Conservation (phyloP, 2,888 invertebrate genomes). For the Hydriomena furcata region DNA sequence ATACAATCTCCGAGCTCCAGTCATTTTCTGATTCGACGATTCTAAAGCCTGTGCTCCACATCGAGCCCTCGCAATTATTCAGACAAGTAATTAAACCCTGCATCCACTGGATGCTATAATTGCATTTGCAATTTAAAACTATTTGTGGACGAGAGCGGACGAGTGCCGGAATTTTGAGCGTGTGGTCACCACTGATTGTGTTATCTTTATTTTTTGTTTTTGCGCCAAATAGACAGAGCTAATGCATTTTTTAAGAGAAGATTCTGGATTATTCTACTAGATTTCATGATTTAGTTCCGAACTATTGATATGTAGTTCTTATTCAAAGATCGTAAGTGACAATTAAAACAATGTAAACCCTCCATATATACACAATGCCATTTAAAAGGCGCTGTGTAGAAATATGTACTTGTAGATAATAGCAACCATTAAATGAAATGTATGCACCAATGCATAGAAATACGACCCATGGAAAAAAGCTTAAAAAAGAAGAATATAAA, state of each 20-base stretch:
- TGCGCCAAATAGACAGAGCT: neutral
- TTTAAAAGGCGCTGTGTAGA: too few species aligned
- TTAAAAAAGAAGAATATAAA: too few species aligned
- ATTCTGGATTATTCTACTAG: too few species aligned
- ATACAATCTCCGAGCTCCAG: neutral
- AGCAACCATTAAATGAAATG: too few species aligned
- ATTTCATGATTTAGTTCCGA: too few species aligned
- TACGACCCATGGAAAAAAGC: too few species aligned
- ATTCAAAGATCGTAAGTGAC: too few species aligned
- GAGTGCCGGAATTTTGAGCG: slow-evolving; percentile 17
- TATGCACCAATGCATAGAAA: too few species aligned
- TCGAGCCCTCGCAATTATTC: slow-evolving; percentile 46
- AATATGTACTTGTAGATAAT: too few species aligned
- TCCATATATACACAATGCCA: too few species aligned
- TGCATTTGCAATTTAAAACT: slow-evolving; percentile 60
- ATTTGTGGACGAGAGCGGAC: slow-evolving; percentile 41
- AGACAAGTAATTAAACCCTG: slow-evolving; percentile 50
- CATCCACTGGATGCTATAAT: slow-evolving; percentile 45
- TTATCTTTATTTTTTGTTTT: slow-evolving; percentile 11
- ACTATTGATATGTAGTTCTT: too few species aligned
- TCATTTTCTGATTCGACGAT: neutral
- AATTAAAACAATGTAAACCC: too few species aligned
- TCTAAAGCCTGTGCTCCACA: slow-evolving; percentile 5
- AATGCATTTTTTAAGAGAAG: slow-evolving; percentile 5
- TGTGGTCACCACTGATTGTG: slow-evolving; percentile 13